Evolutionary conservation across 2,888 invertebrate species (phyloP), one percentile per base, ranked within the genome.

Genomic region (Melanostoma scalare): DNA sequence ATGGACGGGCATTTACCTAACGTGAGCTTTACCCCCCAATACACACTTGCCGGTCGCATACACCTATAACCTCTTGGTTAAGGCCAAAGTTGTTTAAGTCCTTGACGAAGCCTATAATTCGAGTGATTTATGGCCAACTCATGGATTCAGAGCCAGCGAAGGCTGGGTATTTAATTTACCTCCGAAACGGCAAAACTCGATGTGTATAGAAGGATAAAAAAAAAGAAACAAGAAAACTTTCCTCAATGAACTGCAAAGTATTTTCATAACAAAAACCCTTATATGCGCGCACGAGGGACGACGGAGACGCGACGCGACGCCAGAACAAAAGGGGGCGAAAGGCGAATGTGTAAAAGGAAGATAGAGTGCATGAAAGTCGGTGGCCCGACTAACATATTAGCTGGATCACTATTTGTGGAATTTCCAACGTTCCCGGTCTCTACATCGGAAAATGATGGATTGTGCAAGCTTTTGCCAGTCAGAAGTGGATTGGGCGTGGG

Each of bases 71-170:
- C 68, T 48, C 42, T 53, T 58, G 63, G 67, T 35, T 65, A 6
- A 65, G 46, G 36, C 60, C 44, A 55, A 82, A 78, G 74, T 79
- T 74, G 60, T 74, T 71, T 50, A 79, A 84, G 74, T 71, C 79
- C 79, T 56, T 79, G 84, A 75, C 79, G 84, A 84, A 79, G 84
- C 84, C 84, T 84, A 84, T 84, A 84, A 84, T 84, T 84, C 79
- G 69, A 75, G 79, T 84, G 84, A 84, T 84, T 79, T 84, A 84
- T 84, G 79, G 30, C 74, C 67, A 84, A 44, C 72, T 48, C 42
- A 20, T 48, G 33, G 38, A 44, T 53, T 36, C 31, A 4, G 20
- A 30, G 50, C 42, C 36, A 42, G 58, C 4, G 50, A 52, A 31
- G 61, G 67, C 46, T 53, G 44, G 67, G 61, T 68, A 68, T 74